Percentiles rank a stretch among this genome's conserved stretches.
Conservation (phyloP, 2,113 vertebrate genomes). For the Hippocampus mohnikei region DNA sequence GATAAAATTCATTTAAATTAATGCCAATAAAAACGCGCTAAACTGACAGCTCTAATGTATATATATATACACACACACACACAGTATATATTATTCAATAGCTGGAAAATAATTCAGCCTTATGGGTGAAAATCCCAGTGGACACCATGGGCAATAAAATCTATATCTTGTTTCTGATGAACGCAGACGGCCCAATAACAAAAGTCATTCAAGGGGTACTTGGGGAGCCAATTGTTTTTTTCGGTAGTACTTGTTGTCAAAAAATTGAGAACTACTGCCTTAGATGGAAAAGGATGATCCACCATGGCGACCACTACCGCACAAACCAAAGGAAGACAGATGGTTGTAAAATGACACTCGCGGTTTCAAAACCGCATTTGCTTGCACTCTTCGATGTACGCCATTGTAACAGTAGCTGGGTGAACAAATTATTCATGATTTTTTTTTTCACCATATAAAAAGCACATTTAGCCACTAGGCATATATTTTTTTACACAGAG, state of each 20-base stretch:
- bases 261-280: not conserved
- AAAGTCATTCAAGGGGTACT: too few species aligned
- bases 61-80: too few species aligned
- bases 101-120: not conserved
- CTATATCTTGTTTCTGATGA: too few species aligned
- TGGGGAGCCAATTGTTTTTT: too few species aligned
- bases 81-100: not conserved
- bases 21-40: too few species aligned
- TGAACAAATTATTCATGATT: slow-evolving; percentile 49
- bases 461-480: slow-evolving; percentile 5
- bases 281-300: not conserved
- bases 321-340: not conserved
- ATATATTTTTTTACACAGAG: not conserved
- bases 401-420: slow-evolving; percentile 29
- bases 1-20: too few species aligned
- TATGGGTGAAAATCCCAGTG: too few species aligned
- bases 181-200: too few species aligned
- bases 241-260: too few species aligned
- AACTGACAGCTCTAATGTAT: too few species aligned
- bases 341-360: not conserved
- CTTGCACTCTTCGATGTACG: not conserved
- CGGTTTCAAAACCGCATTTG: not conserved
- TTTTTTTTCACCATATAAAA: slow-evolving; percentile 30
- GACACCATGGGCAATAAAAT: too few species aligned
- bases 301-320: too few species aligned